A percentile compares a stretch with the other conserved stretches of the same genome.
Conservation (phyloP, 2,113 vertebrate species). For the Apodemus speciosus region DNA sequence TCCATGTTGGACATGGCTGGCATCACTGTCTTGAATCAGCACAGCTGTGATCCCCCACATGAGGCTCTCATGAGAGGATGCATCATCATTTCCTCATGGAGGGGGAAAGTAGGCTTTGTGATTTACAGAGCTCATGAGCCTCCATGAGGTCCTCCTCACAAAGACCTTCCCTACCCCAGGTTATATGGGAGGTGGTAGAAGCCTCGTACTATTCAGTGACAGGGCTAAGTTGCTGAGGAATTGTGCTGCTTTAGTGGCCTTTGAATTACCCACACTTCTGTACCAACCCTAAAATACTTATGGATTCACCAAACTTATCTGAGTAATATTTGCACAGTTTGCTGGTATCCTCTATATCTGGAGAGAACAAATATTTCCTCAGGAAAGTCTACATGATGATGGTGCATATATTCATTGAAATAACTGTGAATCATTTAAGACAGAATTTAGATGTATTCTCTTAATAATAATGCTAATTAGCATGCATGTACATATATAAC, state of each 20-base stretch:
- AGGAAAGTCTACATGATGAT: background rate
- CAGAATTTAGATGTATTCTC: background rate
- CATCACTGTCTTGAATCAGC: background rate
- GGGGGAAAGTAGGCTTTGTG: background rate
- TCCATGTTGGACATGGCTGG: background rate
- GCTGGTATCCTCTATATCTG: background rate
- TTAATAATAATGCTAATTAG: background rate
- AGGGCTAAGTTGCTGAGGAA: background rate
- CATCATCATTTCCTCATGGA: background rate
- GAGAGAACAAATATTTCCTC: background rate
- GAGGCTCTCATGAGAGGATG: background rate
- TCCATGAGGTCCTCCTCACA: background rate
- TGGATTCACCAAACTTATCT: background rate
- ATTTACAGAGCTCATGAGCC: background rate
- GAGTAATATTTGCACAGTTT: background rate
- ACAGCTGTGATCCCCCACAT: background rate
- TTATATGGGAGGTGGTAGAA: background rate
- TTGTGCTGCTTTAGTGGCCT: too few relatives aligned
- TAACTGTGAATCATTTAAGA: conserved; percentile 12
- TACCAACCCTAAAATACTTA: background rate
- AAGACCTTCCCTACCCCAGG: background rate
- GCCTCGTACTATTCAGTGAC: background rate
- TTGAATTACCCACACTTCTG: background rate
- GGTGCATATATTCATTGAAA: background rate
- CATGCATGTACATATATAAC: background rate